Evolutionary conservation across 2,113 vertebrate species (phyloP), one percentile per base, ranked within the genome.

Genomic region (Lipophrys pholis): DNA sequence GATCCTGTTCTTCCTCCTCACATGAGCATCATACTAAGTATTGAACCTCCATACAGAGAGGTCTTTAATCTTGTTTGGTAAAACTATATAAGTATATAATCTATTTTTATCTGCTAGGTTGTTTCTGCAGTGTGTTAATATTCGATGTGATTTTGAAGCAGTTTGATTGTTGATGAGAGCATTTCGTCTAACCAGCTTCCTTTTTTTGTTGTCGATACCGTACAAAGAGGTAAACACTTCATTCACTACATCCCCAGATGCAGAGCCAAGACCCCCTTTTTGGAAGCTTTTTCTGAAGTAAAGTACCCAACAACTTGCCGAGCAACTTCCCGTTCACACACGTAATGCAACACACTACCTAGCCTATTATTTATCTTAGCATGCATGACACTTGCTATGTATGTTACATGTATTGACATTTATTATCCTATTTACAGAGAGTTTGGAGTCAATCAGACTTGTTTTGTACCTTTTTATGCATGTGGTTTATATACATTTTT

Each of bases 401-500:
- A 84, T 89, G 76, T 81, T 83, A 62, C 73, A 83, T 84, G 77
- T 83, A 73, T 60, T 78, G 30, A 66, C 64, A 57, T 83, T 73
- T 81, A 80, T 83, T 85, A 82, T 81, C 52, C 11, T 87, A 83
- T 86, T 86, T 84, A 83, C 84, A 83, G 64, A 69, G 60, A 84
- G 59, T 82, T 88, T 80, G 63, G 63, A 89, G 10, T 56, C 76
- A 76, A 65, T 81, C 75, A 82, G 48, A 73, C 49, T 76, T 80
- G 52, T 82, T 89, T 88, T 88, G 53, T 87, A 86, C 69, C 49
- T 76, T 85, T 88, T 79, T 86, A 86, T 91, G 90, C 90, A 90
- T 91, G 88, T 83, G 66, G 70, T 86, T 89, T 82, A 82, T 89
- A 89, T 82, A 55, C 60, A 77, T 72, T 81, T 68, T 81, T 62